phyloP scores from a whole-genome alignment of 2,113 vertebrate genomes.

The Anser brachyrhynchus region DNA sequence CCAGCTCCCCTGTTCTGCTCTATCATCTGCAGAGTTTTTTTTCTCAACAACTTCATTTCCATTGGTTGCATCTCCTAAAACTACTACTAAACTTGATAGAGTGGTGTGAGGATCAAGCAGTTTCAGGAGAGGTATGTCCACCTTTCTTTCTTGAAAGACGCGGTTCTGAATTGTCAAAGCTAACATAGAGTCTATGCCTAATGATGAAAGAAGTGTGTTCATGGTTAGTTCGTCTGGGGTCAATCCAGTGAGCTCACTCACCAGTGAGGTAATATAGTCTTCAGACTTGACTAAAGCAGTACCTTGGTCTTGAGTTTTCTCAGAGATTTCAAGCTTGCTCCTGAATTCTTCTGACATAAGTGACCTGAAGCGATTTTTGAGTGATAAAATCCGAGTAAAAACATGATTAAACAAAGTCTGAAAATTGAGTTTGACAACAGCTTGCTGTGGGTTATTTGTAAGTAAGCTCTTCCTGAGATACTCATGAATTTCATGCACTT shows the following conservation, averaged over 20 bases:
- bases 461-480: conserved; percentile 78
- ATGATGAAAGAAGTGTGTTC: conserved; percentile 64
- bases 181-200: conserved; percentile 88
- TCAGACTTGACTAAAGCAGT: conserved; percentile 42
- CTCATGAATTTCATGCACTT: conserved; percentile 78
- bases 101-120: conserved; percentile 83
- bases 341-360: conserved; percentile 70
- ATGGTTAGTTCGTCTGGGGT: conserved; percentile 72
- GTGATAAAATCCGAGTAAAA: conserved; percentile 68
- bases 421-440: conserved; percentile 82
- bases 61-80: conserved; percentile 59
- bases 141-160: conserved; percentile 78
- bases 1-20: neutral
- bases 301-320: neutral
- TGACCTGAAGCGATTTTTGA: conserved; percentile 74
- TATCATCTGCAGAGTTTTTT: neutral
- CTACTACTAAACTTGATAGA: conserved; percentile 68
- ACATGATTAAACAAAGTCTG: conserved; percentile 66
- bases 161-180: conserved; percentile 86
- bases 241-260: conserved; percentile 71
- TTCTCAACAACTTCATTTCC: neutral
- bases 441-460: conserved; percentile 80
- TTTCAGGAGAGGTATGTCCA: conserved; percentile 80
- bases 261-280: conserved; percentile 72
- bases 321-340: neutral